phyloP scores from a whole-genome alignment of 2,888 invertebrate species.

The Dione vanillae region DNA sequence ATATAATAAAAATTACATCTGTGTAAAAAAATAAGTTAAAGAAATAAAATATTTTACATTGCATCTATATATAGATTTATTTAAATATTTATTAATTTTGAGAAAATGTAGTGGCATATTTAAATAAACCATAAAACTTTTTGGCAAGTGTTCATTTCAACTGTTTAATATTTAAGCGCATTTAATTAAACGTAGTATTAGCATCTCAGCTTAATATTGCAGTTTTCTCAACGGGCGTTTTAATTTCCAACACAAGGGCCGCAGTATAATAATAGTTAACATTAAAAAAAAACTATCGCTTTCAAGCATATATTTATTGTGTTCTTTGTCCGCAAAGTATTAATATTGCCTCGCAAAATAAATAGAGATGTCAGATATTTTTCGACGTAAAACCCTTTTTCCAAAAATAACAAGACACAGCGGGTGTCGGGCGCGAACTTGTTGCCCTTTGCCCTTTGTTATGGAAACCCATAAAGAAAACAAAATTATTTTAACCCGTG shows the following conservation, averaged over 20 bases:
- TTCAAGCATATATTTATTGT: neutral
- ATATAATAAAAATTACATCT: neutral
- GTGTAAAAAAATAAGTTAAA: neutral
- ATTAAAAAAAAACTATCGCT: too few species aligned
- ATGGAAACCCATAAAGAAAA: slow-evolving; percentile 71
- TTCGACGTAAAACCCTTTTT: slow-evolving; percentile 63
- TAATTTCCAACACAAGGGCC: slow-evolving; percentile 1
- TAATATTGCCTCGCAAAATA: slow-evolving; percentile 24
- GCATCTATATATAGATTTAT: neutral
- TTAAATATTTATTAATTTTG: slow-evolving; percentile 14
- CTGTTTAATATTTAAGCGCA: slow-evolving; percentile 31
- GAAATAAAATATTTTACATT: neutral
- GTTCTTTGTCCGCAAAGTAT: slow-evolving; percentile 13
- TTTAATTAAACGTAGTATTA: slow-evolving; percentile 34
- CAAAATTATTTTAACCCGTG: slow-evolving; percentile 71
- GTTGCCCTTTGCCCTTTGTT: slow-evolving; percentile 74
- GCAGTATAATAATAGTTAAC: neutral
- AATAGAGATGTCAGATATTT: slow-evolving; percentile 64
- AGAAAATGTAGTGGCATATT: slow-evolving; percentile 8
- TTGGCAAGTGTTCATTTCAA: slow-evolving; percentile 28
- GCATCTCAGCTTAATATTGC: slow-evolving; percentile 21
- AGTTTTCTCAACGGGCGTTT: slow-evolving; percentile 14
- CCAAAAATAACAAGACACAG: slow-evolving; percentile 61
- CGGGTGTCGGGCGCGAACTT: slow-evolving; percentile 74
- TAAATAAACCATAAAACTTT: slow-evolving; percentile 21